phyloP scores from a whole-genome alignment of 2,797 vertebrate species.

The Emydoidea blandingii region DNA sequence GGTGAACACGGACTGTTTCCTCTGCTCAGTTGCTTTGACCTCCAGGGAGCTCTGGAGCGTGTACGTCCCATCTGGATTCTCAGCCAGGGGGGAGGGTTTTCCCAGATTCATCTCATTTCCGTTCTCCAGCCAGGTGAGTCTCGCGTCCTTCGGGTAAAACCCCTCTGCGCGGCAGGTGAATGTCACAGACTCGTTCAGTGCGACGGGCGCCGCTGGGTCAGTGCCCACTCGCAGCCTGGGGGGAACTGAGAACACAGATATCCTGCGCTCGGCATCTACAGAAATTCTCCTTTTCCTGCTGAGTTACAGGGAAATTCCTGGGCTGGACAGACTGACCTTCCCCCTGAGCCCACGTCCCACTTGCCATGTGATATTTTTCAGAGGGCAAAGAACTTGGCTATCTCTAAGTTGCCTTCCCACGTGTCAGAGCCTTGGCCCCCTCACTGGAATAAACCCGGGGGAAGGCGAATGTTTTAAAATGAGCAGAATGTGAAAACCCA shows the following conservation, averaged over 20 bases:
- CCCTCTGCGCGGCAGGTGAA: neutral
- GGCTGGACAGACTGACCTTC: neutral
- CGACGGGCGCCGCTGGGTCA: accelerated
- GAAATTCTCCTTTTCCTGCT: neutral
- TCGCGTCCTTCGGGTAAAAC: neutral
- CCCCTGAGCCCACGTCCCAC: too few relatives aligned
- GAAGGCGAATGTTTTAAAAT: too few relatives aligned
- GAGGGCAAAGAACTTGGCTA: too few relatives aligned
- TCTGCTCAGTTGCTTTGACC: neutral
- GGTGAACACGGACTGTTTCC: constrained; percentile 26
- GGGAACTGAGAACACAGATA: constrained; percentile 25
- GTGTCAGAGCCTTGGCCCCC: too few relatives aligned
- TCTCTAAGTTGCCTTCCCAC: too few relatives aligned
- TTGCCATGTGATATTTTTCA: too few relatives aligned
- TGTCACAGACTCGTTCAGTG: neutral
- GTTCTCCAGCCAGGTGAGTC: constrained; percentile 17
- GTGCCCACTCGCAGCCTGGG: neutral
- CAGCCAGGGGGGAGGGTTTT: accelerated
- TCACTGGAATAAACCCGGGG: too few relatives aligned
- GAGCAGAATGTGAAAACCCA: too few relatives aligned
- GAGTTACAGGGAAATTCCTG: neutral
- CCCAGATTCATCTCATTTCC: accelerated
- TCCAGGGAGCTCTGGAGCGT: neutral
- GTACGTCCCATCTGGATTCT: neutral
- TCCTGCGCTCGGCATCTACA: accelerated